Evolutionary conservation across 2,888 invertebrate genomes (phyloP).

Genomic region (Sicus ferrugineus): DNA sequence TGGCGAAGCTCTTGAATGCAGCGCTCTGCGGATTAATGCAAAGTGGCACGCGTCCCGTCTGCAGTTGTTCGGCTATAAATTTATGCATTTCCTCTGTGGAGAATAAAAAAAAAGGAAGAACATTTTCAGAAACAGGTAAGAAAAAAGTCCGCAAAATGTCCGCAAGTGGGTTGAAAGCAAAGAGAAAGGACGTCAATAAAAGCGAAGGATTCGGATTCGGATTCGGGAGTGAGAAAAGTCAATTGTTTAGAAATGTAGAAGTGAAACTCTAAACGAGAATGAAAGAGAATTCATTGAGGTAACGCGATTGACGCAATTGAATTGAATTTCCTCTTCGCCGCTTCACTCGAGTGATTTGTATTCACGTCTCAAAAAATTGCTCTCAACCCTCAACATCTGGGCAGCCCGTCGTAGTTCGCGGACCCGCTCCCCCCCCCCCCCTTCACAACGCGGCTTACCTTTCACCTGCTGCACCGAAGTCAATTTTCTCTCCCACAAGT

Average conservation of each 20-base stretch:
- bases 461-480: conserved; percentile 93
- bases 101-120: too few relatives aligned
- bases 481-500: conserved; percentile 95
- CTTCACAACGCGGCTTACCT: too few relatives aligned
- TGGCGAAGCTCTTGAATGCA: conserved; percentile 99
- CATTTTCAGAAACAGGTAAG: background rate
- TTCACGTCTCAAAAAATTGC: background rate
- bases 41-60: conserved; percentile 94
- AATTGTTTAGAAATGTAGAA: too few relatives aligned
- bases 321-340: too few relatives aligned
- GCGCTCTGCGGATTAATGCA: conserved; percentile 99
- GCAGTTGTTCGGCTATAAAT: conserved; percentile 96
- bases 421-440: too few relatives aligned
- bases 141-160: background rate
- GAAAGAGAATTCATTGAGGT: too few relatives aligned
- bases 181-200: background rate
- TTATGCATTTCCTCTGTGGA: conserved; percentile 98
- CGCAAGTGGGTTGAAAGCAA: background rate
- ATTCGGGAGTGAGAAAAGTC: too few relatives aligned
- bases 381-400: background rate
- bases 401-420: too few relatives aligned
- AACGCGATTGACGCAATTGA: background rate
- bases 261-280: too few relatives aligned
- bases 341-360: background rate
- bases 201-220: background rate